A percentile compares a stretch with the other conserved stretches of the same genome.
These are phyloP conservation scores for Dasyprocta punctata DNA, from an alignment of 2,113 vertebrate species.

Conservation along the genomic window DNA sequence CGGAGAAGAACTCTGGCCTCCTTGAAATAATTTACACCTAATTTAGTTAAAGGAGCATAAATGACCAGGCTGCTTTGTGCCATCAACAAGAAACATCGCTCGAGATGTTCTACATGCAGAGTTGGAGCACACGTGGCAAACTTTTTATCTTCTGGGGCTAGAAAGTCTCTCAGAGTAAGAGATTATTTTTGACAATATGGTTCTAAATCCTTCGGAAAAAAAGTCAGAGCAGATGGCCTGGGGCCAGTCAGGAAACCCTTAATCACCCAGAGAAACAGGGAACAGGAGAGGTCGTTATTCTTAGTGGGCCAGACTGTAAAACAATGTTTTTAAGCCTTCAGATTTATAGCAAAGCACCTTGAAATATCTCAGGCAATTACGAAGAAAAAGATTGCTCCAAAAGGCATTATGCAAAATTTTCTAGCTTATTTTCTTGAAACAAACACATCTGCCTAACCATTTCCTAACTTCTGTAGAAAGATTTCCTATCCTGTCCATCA, in stretches of 20 bases:
- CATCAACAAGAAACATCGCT: slow-evolving; percentile 59
- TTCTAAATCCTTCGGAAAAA: slow-evolving; percentile 76
- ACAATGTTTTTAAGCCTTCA: slow-evolving; percentile 78
- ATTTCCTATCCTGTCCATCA: background rate
- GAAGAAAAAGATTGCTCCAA: slow-evolving; percentile 65
- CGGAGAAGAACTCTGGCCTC: slow-evolving; percentile 75
- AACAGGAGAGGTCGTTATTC: slow-evolving; percentile 78
- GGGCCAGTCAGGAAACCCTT: slow-evolving; percentile 78
- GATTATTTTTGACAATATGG: slow-evolving; percentile 79
- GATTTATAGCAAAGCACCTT: slow-evolving; percentile 77
- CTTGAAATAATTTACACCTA: slow-evolving; percentile 78
- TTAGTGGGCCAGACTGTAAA: slow-evolving; percentile 76
- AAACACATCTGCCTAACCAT: slow-evolving; percentile 51
- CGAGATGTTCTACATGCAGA: slow-evolving; percentile 23
- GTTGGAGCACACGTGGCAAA: slow-evolving; percentile 50
- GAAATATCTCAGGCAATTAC: slow-evolving; percentile 71
- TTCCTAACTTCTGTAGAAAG: background rate
- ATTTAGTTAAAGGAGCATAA: slow-evolving; percentile 70
- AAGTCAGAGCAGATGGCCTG: slow-evolving; percentile 75
- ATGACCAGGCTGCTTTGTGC: slow-evolving; percentile 11
- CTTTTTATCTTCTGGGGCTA: slow-evolving; percentile 67
- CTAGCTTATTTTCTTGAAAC: slow-evolving; percentile 64
- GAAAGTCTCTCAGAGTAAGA: slow-evolving; percentile 73
- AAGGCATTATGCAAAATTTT: slow-evolving; percentile 67
- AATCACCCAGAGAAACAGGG: slow-evolving; percentile 74